A percentile compares a stretch with the other conserved stretches of the same genome.
Evolutionary conservation across 2,888 invertebrate species (phyloP).

Genomic region (Stenchaetothrips biformis): DNA sequence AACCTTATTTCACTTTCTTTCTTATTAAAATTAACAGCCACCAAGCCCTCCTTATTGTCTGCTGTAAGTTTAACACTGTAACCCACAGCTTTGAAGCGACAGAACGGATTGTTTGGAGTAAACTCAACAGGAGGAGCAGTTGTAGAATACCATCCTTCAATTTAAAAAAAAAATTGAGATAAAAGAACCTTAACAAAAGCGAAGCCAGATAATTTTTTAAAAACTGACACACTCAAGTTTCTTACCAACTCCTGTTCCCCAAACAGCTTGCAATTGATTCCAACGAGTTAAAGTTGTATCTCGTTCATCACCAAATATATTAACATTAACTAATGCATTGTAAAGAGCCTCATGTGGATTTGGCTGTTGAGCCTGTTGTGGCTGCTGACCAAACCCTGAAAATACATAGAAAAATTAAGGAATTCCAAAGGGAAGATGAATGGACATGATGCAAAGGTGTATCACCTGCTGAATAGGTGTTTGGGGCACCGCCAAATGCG

Average conservation of each 20-base stretch:
- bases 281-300: conserved; percentile 90
- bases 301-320: conserved; percentile 89
- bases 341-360: conserved; percentile 62
- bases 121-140: conserved; percentile 75
- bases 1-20: conserved; percentile 73
- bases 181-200: conserved; percentile 31
- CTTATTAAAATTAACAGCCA: conserved; percentile 79
- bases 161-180: conserved; percentile 27
- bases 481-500: conserved; percentile 36
- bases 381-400: conserved; percentile 37
- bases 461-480: conserved; percentile 30
- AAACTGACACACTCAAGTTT: background rate
- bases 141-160: conserved; percentile 65
- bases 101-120: conserved; percentile 83
- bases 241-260: conserved; percentile 70
- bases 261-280: conserved; percentile 88
- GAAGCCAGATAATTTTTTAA: background rate
- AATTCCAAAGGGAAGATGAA: background rate
- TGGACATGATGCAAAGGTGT: background rate
- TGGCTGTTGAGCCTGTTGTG: conserved; percentile 41
- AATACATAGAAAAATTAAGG: conserved; percentile 28
- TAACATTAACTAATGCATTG: conserved; percentile 70
- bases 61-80: conserved; percentile 82
- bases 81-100: conserved; percentile 90
- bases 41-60: conserved; percentile 87